Base-by-base conservation (phyloP, 1,140 invertebrate species). In the Hylaeus anthracinus region DNA sequence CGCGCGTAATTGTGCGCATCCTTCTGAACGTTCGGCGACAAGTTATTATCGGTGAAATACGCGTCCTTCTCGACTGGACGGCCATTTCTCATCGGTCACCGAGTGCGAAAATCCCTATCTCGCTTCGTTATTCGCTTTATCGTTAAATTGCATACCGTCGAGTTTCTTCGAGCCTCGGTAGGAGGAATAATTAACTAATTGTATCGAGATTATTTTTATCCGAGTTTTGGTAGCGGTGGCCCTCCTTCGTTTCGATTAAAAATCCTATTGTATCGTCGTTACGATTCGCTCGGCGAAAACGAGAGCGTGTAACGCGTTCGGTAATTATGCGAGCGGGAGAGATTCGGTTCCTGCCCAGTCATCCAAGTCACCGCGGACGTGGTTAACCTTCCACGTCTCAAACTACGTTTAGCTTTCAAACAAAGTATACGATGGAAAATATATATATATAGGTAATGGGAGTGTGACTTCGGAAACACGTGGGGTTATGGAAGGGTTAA, bases 31-130 rank as follows among this genome's bases (percentile, higher is more conserved):
- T 14, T 14, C 72, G 60, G 70, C 69, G 77, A 79, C 83, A 60
- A 77, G 84, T 86, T 88, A 84, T 85, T 82, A 86, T 84, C 85
- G 71, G 73, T 61, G 61, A 88, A 78, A 85, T 72, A 72, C 56
- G 71, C 67, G 76, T 73, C 53, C 70, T 80, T 55, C 51, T 67
- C 69, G 73, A 64, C 70, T 26, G 58, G 74, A 67, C 10, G 63
- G 41, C 74, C 83, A 81, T 88, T 86, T 86, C 43, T 86, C 84
- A 86, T 72, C 51, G 45, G 12, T 43, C 48, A 60, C 51, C 15
- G 67, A 63, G 63, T 45, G 70, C 56, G 75, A 80, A 86, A 83
- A 83, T 80, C 76, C 45, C 75, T 74, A 75, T 63, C 67, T 84
- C 81, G 82, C 79, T 87, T 77, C 56, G 69, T 67, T 67, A 74